Percentiles rank a stretch among this genome's conserved stretches.
phyloP scores from a whole-genome alignment of 1,140 invertebrate species.

The Tetranychus cinnabarinus region DNA sequence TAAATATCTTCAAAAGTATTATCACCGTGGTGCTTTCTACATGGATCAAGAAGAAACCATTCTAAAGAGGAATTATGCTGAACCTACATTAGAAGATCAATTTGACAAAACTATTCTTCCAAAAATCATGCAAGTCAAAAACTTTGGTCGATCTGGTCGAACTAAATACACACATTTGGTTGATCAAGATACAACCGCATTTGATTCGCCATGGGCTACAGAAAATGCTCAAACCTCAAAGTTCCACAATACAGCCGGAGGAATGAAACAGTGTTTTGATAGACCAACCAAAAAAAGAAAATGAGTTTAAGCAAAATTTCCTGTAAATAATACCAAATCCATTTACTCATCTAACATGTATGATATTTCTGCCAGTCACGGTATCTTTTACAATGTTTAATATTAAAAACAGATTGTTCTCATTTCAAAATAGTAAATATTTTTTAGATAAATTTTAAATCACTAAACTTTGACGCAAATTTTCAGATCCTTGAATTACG shows the following conservation, averaged over 20 bases:
- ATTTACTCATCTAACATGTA: too few relatives aligned
- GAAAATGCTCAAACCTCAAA: slow-evolving; percentile 64
- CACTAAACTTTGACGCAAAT: too few relatives aligned
- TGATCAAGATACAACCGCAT: slow-evolving; percentile 94
- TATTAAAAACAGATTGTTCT: too few relatives aligned
- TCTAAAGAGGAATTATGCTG: slow-evolving; percentile 81
- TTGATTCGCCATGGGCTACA: slow-evolving; percentile 85
- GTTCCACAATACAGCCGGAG: slow-evolving; percentile 73
- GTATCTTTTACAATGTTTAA: too few relatives aligned
- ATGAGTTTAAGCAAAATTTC: not conserved
- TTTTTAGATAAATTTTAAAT: too few relatives aligned
- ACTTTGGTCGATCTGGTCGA: slow-evolving; percentile 90
- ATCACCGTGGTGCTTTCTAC: slow-evolving; percentile 95
- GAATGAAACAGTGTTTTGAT: slow-evolving; percentile 83
- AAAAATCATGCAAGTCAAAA: slow-evolving; percentile 99
- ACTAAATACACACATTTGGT: slow-evolving; percentile 99
- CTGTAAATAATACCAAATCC: too few relatives aligned
- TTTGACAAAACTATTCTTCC: slow-evolving; percentile 97
- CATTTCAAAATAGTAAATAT: too few relatives aligned
- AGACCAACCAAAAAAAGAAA: slow-evolving; percentile 37
- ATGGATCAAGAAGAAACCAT: slow-evolving; percentile 82
- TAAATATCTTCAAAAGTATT: slow-evolving; percentile 98
- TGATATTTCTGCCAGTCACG: too few relatives aligned
- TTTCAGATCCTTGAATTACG: too few relatives aligned
- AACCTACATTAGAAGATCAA: slow-evolving; percentile 91